phyloP scores from a whole-genome alignment of 2,113 vertebrate genomes.

The Neogobius melanostomus region DNA sequence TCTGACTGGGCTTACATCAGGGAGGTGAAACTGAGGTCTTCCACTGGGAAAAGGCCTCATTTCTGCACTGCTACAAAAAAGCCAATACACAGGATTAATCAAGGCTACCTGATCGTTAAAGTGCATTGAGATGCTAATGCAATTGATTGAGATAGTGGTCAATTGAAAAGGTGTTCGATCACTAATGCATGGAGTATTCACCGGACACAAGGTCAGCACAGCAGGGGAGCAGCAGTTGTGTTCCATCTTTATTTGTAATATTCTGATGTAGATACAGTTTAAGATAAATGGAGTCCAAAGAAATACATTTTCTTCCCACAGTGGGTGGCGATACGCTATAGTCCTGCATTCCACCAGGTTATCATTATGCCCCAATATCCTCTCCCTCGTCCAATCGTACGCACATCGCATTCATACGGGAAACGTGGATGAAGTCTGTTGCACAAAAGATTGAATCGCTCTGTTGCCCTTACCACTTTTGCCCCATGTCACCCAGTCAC shows the following conservation, averaged over 20 bases:
- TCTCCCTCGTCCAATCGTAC: too few species aligned
- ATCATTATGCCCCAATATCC: too few species aligned
- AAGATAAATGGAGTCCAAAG: too few species aligned
- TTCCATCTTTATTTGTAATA: background rate
- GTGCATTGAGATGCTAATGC: conserved; percentile 45
- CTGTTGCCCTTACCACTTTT: too few species aligned
- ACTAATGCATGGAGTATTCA: conserved; percentile 58
- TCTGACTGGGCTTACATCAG: conserved; percentile 44
- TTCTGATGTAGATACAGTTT: too few species aligned
- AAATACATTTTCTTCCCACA: too few species aligned
- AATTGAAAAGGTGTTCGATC: conserved; percentile 56
- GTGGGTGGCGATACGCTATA: too few species aligned
- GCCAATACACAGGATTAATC: conserved; percentile 38
- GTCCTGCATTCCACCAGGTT: too few species aligned
- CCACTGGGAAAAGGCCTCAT: conserved; percentile 44
- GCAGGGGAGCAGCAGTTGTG: background rate
- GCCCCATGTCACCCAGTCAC: too few species aligned
- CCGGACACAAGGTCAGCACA: conserved; percentile 43
- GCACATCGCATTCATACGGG: too few species aligned
- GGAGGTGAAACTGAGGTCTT: conserved; percentile 61
- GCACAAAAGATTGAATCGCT: too few species aligned
- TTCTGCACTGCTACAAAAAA: conserved; percentile 42
- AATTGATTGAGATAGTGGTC: conserved; percentile 50
- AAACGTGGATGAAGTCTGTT: too few species aligned
- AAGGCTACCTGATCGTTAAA: conserved; percentile 43